Percentiles rank a stretch among this genome's conserved stretches.
Conservation (phyloP, 1,140 invertebrate genomes). For the Pseudomyrmex cubaensis region DNA sequence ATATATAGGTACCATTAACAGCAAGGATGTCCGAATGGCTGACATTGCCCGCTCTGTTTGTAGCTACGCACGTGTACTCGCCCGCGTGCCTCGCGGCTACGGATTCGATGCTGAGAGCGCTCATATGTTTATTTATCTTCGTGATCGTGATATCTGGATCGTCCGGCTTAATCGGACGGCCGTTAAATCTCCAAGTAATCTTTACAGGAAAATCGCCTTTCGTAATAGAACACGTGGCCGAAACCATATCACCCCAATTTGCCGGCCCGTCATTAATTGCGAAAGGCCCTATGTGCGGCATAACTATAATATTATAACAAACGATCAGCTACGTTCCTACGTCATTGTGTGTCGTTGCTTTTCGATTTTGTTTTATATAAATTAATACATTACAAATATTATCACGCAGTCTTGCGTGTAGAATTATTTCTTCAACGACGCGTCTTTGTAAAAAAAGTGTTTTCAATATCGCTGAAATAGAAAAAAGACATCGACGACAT, state of each 20-base stretch:
- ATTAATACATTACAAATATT: not conserved
- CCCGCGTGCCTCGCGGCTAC: conserved; percentile 91
- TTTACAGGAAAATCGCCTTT: conserved; percentile 92
- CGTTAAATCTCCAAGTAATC: conserved; percentile 92
- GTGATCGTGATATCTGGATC: conserved; percentile 90
- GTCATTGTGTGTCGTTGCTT: too few relatives aligned
- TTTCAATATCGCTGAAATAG: not conserved
- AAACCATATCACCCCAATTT: conserved; percentile 92
- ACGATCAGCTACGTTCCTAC: conserved; percentile 5
- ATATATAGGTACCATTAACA: conserved; percentile 88
- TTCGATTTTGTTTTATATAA: too few relatives aligned
- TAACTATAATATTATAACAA: conserved; percentile 85
- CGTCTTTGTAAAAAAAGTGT: not conserved
- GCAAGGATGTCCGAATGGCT: conserved; percentile 89
- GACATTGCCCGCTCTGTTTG: conserved; percentile 90
- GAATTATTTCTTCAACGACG: not conserved
- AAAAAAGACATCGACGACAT: conserved; percentile 11
- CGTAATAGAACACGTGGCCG: conserved; percentile 91
- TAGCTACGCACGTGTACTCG: conserved; percentile 92
- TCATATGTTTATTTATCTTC: conserved; percentile 91
- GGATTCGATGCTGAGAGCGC: conserved; percentile 91
- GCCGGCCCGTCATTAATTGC: conserved; percentile 91
- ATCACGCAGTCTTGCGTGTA: not conserved
- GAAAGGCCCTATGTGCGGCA: conserved; percentile 92
- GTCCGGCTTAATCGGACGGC: conserved; percentile 86